phyloP scores from a whole-genome alignment of 2,888 invertebrate species.

The Calliopum simillimum region DNA sequence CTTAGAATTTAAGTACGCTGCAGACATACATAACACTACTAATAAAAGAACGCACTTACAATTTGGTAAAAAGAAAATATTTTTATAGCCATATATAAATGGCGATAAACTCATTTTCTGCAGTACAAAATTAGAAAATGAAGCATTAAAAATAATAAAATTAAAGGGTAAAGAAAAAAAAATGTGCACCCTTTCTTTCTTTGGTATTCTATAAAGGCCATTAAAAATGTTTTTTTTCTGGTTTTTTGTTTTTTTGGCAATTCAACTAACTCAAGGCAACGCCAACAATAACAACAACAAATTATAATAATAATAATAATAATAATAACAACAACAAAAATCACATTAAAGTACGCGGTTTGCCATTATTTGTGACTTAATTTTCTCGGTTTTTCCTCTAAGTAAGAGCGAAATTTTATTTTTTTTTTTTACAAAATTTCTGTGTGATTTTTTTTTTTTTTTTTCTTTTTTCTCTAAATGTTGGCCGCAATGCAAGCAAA shows the following conservation, averaged over 20 bases:
- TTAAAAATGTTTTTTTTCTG: constrained; percentile 7
- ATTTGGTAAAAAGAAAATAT: background rate
- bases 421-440: background rate
- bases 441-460: background rate
- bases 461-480: constrained; percentile 5
- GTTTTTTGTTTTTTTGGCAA: too few species aligned
- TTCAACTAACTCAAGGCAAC: constrained; percentile 12
- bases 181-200: constrained; percentile 7
- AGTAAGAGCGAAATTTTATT: background rate
- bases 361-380: constrained; percentile 58
- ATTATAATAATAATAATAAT: background rate
- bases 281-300: constrained; percentile 18
- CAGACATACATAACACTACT: too few species aligned
- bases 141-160: too few species aligned
- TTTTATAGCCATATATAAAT: background rate
- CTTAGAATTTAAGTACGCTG: too few species aligned
- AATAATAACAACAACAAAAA: constrained; percentile 44
- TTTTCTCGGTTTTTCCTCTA: constrained; percentile 10
- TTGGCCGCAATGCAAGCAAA: constrained; percentile 28
- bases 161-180: too few species aligned
- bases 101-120: too few species aligned
- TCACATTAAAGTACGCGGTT: constrained; percentile 62
- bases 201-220: background rate
- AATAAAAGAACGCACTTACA: too few species aligned
- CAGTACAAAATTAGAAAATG: too few species aligned